Evolutionary conservation across 2,888 invertebrate species (phyloP), one percentile per base, ranked within the genome.

Genomic region (Cephus nigrinus): DNA sequence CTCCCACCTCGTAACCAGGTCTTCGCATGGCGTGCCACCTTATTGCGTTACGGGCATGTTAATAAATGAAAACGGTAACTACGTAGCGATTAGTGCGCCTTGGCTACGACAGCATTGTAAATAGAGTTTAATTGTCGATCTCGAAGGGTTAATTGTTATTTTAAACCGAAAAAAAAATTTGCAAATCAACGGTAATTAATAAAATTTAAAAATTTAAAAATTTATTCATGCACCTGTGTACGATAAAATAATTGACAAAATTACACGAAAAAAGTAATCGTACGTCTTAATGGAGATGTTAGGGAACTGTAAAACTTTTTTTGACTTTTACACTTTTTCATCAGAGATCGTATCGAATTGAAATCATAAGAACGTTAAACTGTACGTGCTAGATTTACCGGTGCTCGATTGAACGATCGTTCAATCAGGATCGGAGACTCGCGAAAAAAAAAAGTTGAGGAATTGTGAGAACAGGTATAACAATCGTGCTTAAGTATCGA

Each of bases 1-100:
- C 82, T 84, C 81, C 81, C 80, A 81, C 80, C 31, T 78, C 75
- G 81, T 77, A 75, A 76, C 40, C 36, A 23, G 73, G 40, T 76
- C 68, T 74, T 33, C 74, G 74, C 79, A 32, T 69, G 33, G 78
- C 55, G 76, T 76, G 69, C 55, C 74, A 40, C 33, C 68, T 74
- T 32, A 40, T 74, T 77, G 36, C 71, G 73, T 33, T 77, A 35
- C 75, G 55, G 35, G 78, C 35, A 68, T 23, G 71, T 69, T 55
- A 78, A 78, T 81, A 75, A 78, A 76, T 76, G 55, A 75, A 78
- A 78, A 78, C 69, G 69, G 75, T 76, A 76, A 76, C 69, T 30
- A 55, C 55, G 55, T 55, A 55, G 55, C 23, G 23, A 55, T 55
- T 55, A 55, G 55, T 55, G 55, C 23, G 55, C 23, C 55, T 55